Evolutionary conservation across 2,113 vertebrate species (phyloP).

Genomic region (Ardeotis arabs): DNA sequence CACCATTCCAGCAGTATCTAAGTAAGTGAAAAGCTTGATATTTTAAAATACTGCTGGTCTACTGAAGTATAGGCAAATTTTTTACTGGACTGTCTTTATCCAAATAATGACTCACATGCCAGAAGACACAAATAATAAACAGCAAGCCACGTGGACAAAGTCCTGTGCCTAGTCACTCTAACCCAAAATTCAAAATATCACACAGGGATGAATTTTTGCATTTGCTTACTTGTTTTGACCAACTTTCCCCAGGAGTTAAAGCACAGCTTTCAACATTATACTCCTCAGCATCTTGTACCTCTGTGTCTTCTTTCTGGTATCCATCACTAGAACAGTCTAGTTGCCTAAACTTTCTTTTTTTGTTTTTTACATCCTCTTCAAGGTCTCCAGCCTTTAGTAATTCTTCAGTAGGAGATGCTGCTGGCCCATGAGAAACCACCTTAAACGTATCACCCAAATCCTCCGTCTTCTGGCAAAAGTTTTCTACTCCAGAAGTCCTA

Average conservation of each 20-base stretch:
- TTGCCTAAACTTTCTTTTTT: constrained; percentile 10
- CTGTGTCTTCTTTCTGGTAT: neutral
- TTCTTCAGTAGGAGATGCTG: neutral
- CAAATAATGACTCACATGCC: neutral
- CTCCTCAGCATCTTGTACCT: constrained; percentile 16
- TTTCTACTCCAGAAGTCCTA: neutral
- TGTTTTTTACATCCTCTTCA: neutral
- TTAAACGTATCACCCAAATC: neutral
- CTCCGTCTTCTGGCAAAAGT: neutral
- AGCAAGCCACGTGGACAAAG: neutral
- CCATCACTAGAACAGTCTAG: neutral
- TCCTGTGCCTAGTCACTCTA: neutral
- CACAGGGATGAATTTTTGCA: accelerated
- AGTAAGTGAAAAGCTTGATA: neutral
- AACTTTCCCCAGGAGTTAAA: neutral
- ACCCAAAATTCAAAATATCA: neutral
- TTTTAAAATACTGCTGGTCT: neutral
- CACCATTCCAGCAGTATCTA: neutral
- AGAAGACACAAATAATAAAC: neutral
- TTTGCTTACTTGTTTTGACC: constrained; percentile 69
- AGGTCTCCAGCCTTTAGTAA: neutral
- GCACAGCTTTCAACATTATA: neutral
- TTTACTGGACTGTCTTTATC: neutral
- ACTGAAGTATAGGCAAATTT: neutral
- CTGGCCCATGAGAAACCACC: neutral